Evolutionary conservation across 2,113 vertebrate species (phyloP).

Genomic region (Mustela nigripes): DNA sequence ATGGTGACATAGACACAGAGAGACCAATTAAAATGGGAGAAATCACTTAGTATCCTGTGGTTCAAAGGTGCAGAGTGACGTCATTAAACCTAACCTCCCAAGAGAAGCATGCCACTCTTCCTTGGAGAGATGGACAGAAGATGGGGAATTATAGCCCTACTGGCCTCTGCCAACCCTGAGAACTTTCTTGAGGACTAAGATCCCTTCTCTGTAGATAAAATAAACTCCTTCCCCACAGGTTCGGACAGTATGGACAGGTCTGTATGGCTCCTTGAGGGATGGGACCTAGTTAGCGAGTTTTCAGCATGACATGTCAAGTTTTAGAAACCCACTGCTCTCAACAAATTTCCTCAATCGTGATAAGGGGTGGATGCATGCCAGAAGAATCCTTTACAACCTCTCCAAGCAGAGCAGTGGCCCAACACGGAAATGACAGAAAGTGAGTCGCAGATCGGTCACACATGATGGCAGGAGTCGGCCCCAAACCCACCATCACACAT

Average conservation of each 20-base stretch:
- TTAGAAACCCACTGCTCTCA: not conserved
- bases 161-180: not conserved
- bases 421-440: not conserved
- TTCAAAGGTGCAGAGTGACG: not conserved
- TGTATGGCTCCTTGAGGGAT: not conserved
- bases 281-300: not conserved
- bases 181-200: not conserved
- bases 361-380: not conserved
- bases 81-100: not conserved
- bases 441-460: not conserved
- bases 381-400: not conserved
- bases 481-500: fast-evolving
- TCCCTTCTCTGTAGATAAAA: not conserved
- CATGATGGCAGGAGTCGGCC: not conserved
- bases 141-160: not conserved
- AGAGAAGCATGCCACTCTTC: not conserved
- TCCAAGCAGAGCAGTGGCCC: not conserved
- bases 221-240: not conserved
- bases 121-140: not conserved
- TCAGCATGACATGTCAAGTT: not conserved
- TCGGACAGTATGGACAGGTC: not conserved
- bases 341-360: not conserved
- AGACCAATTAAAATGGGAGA: not conserved
- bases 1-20: not conserved
- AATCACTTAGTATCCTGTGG: not conserved